phyloP scores from a whole-genome alignment of 2,113 vertebrate genomes.

The Ochotona princeps region DNA sequence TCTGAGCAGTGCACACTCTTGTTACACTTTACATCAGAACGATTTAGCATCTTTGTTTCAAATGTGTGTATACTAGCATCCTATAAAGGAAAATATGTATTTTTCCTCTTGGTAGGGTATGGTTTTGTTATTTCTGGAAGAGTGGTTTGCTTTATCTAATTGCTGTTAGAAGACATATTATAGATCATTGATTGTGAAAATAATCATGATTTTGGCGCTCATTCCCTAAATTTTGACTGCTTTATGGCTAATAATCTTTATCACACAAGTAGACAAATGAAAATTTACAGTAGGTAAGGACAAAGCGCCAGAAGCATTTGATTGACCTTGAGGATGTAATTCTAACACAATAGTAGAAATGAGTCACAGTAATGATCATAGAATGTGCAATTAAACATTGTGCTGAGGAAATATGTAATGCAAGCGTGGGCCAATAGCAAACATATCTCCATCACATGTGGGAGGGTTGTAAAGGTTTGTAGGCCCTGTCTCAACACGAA shows the following conservation, averaged over 20 bases:
- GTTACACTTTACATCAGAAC: background rate
- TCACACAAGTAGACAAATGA: conserved; percentile 50
- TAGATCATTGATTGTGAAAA: conserved; percentile 65
- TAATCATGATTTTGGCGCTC: conserved; percentile 54
- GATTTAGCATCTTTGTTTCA: background rate
- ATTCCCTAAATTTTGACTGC: conserved; percentile 46
- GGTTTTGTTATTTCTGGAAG: conserved; percentile 49
- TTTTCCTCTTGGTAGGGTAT: conserved; percentile 6
- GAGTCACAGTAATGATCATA: conserved; percentile 20
- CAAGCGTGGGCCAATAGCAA: background rate
- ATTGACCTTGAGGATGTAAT: conserved; percentile 24
- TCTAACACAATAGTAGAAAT: conserved; percentile 36
- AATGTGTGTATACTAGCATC: background rate
- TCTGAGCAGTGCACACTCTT: background rate
- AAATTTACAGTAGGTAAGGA: background rate
- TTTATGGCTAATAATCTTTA: conserved; percentile 59
- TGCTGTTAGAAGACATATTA: conserved; percentile 55
- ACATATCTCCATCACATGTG: background rate
- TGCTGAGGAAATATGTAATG: background rate
- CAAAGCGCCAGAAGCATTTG: conserved; percentile 47
- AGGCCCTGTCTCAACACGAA: background rate
- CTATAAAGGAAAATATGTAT: background rate
- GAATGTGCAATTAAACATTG: conserved; percentile 45
- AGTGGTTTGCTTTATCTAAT: conserved; percentile 50
- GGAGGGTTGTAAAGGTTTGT: background rate